Base-by-base conservation (phyloP, 2,797 vertebrate genomes). In the Lepus townsendii region DNA sequence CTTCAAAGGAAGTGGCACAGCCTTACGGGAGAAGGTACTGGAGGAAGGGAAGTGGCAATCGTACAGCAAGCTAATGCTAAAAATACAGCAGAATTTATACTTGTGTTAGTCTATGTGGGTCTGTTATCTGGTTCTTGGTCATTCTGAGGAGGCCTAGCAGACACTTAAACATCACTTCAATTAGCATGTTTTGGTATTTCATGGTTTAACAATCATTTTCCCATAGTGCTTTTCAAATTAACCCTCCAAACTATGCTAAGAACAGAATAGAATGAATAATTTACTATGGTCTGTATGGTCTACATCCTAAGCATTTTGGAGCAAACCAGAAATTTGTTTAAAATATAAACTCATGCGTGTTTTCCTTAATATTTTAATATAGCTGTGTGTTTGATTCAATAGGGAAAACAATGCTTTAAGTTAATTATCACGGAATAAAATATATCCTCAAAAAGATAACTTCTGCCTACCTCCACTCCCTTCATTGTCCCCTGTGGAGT, bases 191-290 rank as follows among this genome's bases (percentile, higher is more conserved):
- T 60, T 26, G 54, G 11, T 69, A 11, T 82, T 84, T 82, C 42
- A 71, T 80, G 35, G 3, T 63, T 92, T 80, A 30, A n/a, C 32
- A n/a, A 72, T 71, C 30, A 60, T 92, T 91, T 72, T 86, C 76
- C 87, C 27, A n/a, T 9, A 73, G 12, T 88, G 76, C 2, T 88
- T 94, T 79, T 85, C 52, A 82, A 68, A 50, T 27, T 50, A 2
- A 47, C 82, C 42, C 52, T 94, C 60, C 60, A 47, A 84, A 72
- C 32, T 52, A 22, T 10, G 12, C 47, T 68, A 76, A 52, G 11
- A 62, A 32, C 54, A 72, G 30, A 82, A 10, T 19, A 4, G 14
- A 69, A 17, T 63, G 2, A 84, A 65, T 17, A 72, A 54, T 65
- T 90, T 63, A 11, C 65, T 57, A 19, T 9, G 13, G n/a, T 47